These are phyloP conservation scores for Dendrocopos noguchii DNA, from an alignment of 2,113 vertebrate species.

Conservation along the genomic window DNA sequence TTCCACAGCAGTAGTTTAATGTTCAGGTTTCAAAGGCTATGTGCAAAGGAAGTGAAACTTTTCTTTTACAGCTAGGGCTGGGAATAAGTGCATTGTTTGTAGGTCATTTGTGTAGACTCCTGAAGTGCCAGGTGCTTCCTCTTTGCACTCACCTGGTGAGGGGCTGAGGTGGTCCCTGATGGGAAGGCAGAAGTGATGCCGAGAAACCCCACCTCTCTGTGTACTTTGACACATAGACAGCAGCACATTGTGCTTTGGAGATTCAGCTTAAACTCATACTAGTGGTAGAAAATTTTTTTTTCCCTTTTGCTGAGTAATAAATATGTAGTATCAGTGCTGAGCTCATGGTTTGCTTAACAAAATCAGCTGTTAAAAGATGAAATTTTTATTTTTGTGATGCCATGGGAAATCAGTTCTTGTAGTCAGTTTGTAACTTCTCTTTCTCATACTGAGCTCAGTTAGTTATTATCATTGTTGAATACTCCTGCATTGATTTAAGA, in stretches of 20 bases:
- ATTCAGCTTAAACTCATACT: not conserved
- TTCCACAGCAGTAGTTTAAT: not conserved
- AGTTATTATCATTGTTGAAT: not conserved
- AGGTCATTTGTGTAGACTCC: not conserved
- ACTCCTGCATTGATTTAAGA: not conserved
- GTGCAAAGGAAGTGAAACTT: not conserved
- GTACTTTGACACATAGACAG: not conserved
- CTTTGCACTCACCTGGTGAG: accelerated
- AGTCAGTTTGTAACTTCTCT: not conserved
- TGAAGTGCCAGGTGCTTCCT: not conserved
- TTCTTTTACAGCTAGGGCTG: not conserved
- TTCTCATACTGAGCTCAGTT: not conserved
- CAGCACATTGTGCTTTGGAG: not conserved
- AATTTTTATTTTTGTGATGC: not conserved
- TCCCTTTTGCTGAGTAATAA: not conserved
- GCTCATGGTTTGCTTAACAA: not conserved
- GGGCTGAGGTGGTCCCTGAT: not conserved
- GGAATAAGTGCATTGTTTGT: accelerated
- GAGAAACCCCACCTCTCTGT: not conserved
- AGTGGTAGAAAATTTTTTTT: not conserved
- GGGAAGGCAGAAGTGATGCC: not conserved
- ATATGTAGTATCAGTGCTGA: not conserved
- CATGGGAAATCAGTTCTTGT: not conserved
- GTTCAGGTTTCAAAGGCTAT: not conserved
- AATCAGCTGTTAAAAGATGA: no score